A percentile compares a stretch with the other conserved stretches of the same genome.
Conservation (phyloP, 2,888 invertebrate species). For the Amblyjoppa fuscipennis region DNA sequence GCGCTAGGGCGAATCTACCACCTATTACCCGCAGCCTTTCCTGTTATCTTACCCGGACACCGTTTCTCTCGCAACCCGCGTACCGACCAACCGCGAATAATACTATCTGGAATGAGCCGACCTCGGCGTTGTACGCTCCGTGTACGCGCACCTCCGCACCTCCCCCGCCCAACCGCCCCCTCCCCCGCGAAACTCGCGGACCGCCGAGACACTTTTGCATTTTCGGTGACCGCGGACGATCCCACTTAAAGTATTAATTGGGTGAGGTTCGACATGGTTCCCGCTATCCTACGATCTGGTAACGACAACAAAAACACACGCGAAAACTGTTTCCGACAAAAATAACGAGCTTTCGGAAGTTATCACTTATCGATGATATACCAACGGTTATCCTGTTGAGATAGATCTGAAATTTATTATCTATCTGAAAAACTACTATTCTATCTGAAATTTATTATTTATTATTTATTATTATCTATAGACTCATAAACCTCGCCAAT, state of each 20-base stretch:
- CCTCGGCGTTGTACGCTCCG: conserved; percentile 42
- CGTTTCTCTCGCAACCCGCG: conserved; percentile 73
- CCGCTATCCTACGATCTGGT: not conserved
- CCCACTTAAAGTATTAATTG: conserved; percentile 53
- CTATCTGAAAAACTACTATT: not conserved
- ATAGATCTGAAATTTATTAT: not conserved
- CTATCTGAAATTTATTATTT: too few species aligned
- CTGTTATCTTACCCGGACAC: conserved; percentile 84
- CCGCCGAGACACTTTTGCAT: conserved; percentile 55
- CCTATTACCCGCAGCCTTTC: conserved; percentile 84
- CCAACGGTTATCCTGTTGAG: too few species aligned
- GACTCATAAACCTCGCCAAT: too few species aligned
- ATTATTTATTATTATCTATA: too few species aligned
- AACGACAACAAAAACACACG: not conserved
- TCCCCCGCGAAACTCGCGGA: conserved; percentile 39
- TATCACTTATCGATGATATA: not conserved
- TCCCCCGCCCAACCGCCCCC: conserved; percentile 17
- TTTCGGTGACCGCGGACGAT: conserved; percentile 21
- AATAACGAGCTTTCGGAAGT: not conserved
- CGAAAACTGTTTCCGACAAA: not conserved
- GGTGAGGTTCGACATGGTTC: not conserved
- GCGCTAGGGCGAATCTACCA: conserved; percentile 76
- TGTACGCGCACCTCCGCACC: conserved; percentile 29
- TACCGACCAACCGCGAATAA: conserved; percentile 71
- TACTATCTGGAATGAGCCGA: conserved; percentile 66